Percentiles rank a stretch among this genome's conserved stretches.
Evolutionary conservation across 2,888 invertebrate genomes (phyloP).

Genomic region (Meiosimyza platycephala): DNA sequence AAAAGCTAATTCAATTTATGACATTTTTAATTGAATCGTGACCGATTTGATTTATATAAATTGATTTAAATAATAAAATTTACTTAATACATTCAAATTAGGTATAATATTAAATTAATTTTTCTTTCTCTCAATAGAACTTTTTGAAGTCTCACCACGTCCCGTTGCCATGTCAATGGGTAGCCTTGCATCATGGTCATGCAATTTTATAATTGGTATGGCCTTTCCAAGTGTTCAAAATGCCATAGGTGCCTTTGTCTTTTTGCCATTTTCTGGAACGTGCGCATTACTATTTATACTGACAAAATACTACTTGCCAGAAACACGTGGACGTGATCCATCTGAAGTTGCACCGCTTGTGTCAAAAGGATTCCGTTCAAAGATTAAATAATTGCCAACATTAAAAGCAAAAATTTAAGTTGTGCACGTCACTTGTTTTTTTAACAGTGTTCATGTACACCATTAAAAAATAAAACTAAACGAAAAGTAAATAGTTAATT

Average conservation of each 20-base stretch:
- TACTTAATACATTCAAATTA: background rate
- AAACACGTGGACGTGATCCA: conserved; percentile 78
- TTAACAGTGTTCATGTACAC: background rate
- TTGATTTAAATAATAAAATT: background rate
- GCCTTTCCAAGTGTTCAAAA: conserved; percentile 76
- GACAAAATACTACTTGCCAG: conserved; percentile 78
- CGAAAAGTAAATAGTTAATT: background rate
- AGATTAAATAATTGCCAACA: conserved; percentile 50
- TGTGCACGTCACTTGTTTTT: background rate
- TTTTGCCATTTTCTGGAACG: conserved; percentile 77
- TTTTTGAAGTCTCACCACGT: conserved; percentile 87
- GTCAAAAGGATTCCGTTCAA: conserved; percentile 73
- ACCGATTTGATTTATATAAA: background rate
- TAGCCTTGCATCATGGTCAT: conserved; percentile 87
- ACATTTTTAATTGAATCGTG: background rate
- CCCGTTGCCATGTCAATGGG: conserved; percentile 88
- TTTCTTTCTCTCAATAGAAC: conserved; percentile 69
- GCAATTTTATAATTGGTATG: conserved; percentile 88
- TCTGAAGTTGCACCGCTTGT: conserved; percentile 74
- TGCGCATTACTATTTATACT: conserved; percentile 59
- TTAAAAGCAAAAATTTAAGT: background rate
- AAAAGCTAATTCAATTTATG: background rate
- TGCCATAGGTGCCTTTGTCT: conserved; percentile 77
- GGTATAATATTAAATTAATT: background rate
- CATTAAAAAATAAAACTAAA: background rate